Evolutionary conservation across 2,888 invertebrate genomes (phyloP), one percentile per base, ranked within the genome.

Genomic region (Phaedon cochleariae): DNA sequence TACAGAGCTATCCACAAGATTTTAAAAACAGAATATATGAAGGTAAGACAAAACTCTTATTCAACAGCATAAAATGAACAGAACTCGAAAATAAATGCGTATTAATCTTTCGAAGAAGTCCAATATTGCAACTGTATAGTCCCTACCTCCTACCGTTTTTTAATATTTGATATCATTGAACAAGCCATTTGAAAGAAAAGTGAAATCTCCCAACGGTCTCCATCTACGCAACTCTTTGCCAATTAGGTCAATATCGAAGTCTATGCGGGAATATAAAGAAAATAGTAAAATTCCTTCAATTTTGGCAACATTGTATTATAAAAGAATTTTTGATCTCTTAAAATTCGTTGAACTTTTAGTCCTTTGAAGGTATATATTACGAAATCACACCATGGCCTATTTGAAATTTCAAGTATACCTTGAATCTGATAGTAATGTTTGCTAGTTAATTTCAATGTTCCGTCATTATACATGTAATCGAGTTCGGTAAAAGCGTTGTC

Each of bases 281-380:
- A 49, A 20, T 21, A 21, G n/a, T 49, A 49, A 22, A 49, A 49
- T 49, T 20, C 18, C 15, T 9, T 26, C 49, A 49, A 21, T 21
- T 49, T 49, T 49, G 49, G 49, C 22, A 49, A 22, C 49, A 49
- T 49, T 4, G 26, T 26, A 26, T 26, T 26, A 5, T 5, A 5
- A 26, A 26, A 26, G 26, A 26, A 26, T 26, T 26, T 18, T 9
- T 49, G 49, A 49, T 49, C n/a, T 20, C 49, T 49, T 3, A 5
- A 4, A 10, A 34, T 10, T 5, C 31, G 6, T 10, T 34, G 6
- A 2, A 34, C 31, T 10, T 34, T 34, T 10, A 34, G 20, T 21
- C 21, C 10, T 20, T 49, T 21, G 49, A 49, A 49, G 6, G 49
- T 49, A 49, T 49, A 49, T 21, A 49, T 49, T 10, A 49, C 49